Conservation (phyloP, 2,797 vertebrate species). For the Parauchenoglanis punctatus region DNA sequence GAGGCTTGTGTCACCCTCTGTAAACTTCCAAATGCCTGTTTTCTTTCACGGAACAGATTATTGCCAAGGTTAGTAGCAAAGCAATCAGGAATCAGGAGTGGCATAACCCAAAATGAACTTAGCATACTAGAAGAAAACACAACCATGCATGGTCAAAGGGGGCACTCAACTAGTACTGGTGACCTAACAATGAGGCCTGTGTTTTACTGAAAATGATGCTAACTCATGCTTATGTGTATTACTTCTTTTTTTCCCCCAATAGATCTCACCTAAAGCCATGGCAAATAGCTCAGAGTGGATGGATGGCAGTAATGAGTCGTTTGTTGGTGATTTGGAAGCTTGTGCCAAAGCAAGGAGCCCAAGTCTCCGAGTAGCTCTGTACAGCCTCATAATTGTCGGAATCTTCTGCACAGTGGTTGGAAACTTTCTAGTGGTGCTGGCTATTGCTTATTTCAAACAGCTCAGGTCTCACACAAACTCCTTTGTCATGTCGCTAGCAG, state of each 20-base stretch:
- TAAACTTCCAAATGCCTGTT: slow-evolving; percentile 40
- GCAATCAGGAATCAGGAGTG: not conserved
- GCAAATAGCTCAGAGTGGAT: slow-evolving; percentile 66
- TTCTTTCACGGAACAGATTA: slow-evolving; percentile 45
- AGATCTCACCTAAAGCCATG: slow-evolving; percentile 62
- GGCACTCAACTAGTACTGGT: not conserved
- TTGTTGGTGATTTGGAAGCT: slow-evolving; percentile 54
- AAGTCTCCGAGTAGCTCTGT: slow-evolving; percentile 67
- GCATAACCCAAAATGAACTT: slow-evolving; percentile 5
- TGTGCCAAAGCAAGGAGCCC: slow-evolving; percentile 65
- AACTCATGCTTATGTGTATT: not conserved
- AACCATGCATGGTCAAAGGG: not conserved
- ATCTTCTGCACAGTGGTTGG: slow-evolving; percentile 79
- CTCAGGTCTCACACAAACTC: slow-evolving; percentile 80
- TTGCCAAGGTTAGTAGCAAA: slow-evolving; percentile 16
- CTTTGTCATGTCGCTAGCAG: slow-evolving; percentile 79
- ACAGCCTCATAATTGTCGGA: slow-evolving; percentile 68
- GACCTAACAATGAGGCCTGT: not conserved
- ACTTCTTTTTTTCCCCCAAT: slow-evolving; percentile 7
- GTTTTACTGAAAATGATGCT: not conserved
- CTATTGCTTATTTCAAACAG: slow-evolving; percentile 81
- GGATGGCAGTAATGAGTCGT: slow-evolving; percentile 63
- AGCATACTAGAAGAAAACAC: not conserved
- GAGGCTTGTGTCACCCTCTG: slow-evolving; percentile 43
- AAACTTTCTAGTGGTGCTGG: slow-evolving; percentile 79